Percentiles rank a stretch among this genome's conserved stretches.
phyloP scores from a whole-genome alignment of 2,888 invertebrate genomes.

The Micropterix aruncella region DNA sequence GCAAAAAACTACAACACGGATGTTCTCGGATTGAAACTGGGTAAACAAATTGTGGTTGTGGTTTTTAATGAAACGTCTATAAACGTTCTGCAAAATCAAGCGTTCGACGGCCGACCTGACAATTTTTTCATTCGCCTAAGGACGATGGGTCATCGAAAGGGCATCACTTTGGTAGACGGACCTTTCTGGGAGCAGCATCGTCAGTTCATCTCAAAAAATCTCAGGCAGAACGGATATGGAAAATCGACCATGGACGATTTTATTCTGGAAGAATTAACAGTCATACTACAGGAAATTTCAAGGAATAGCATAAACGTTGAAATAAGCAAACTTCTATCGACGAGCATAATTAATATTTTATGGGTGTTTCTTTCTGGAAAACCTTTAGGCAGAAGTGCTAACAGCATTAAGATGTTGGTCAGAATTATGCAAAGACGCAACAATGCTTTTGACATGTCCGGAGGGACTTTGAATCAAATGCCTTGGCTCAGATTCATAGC shows the following conservation, averaged over 20 bases:
- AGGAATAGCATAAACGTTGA: slow-evolving; percentile 9
- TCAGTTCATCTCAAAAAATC: slow-evolving; percentile 34
- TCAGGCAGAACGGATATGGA: slow-evolving; percentile 41
- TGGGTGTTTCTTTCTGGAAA: neutral
- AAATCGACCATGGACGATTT: slow-evolving; percentile 35
- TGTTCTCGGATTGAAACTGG: slow-evolving; percentile 42
- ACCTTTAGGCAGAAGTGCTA: slow-evolving; percentile 15
- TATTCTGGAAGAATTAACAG: slow-evolving; percentile 38
- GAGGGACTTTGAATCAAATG: slow-evolving; percentile 40
- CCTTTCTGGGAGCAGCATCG: slow-evolving; percentile 40
- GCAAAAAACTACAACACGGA: slow-evolving; percentile 31
- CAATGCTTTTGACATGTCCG: slow-evolving; percentile 41
- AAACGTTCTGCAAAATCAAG: slow-evolving; percentile 38
- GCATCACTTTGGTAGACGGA: slow-evolving; percentile 46
- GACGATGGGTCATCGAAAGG: slow-evolving; percentile 45
- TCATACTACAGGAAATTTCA: slow-evolving; percentile 20
- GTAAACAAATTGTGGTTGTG: slow-evolving; percentile 33
- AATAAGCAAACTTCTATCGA: slow-evolving; percentile 3
- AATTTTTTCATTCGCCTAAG: slow-evolving; percentile 47
- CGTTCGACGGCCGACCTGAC: slow-evolving; percentile 50
- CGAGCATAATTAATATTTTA: neutral
- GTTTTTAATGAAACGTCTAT: slow-evolving; percentile 38
- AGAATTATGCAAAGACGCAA: slow-evolving; percentile 31
- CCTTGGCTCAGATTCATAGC: slow-evolving; percentile 49
- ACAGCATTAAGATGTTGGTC: slow-evolving; percentile 26